Conservation (phyloP, 2,797 vertebrate genomes). For the Sebastes itinus region DNA sequence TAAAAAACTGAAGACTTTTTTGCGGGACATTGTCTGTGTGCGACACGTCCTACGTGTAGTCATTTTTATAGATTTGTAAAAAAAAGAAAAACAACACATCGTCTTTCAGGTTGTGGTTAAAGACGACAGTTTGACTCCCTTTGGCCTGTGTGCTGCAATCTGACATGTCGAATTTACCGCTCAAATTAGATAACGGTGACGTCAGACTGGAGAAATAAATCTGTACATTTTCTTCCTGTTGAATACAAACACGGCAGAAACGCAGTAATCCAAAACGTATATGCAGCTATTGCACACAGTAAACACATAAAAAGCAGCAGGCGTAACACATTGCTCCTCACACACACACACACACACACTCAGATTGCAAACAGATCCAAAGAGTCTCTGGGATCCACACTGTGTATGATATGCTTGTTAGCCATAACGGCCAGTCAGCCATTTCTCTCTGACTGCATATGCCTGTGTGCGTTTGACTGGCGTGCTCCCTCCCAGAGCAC, state of each 20-base stretch:
- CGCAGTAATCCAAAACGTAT: constrained; percentile 45
- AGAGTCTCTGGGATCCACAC: constrained; percentile 52
- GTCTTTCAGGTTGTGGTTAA: not conserved
- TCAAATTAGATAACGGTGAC: constrained; percentile 32
- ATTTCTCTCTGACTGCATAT: constrained; percentile 62
- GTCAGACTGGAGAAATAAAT: constrained; percentile 42
- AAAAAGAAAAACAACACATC: not conserved
- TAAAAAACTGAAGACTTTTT: not conserved
- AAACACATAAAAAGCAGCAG: constrained; percentile 67
- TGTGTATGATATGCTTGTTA: constrained; percentile 64
- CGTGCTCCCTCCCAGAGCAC: constrained; percentile 57
- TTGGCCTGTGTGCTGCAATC: not conserved
- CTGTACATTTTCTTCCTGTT: constrained; percentile 20
- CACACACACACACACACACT: constrained; percentile 37
- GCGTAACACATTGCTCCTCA: constrained; percentile 60
- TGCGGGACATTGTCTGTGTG: constrained; percentile 1
- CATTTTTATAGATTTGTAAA: not conserved
- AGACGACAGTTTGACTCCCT: not conserved
- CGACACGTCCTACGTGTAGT: not conserved
- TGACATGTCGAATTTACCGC: not conserved
- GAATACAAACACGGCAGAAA: constrained; percentile 39
- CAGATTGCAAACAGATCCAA: constrained; percentile 68
- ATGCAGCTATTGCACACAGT: constrained; percentile 54
- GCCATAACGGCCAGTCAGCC: constrained; percentile 57
- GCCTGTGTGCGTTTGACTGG: constrained; percentile 62